These are phyloP conservation scores for Lipophrys pholis DNA, from an alignment of 2,113 vertebrate genomes.

Conservation along the genomic window DNA sequence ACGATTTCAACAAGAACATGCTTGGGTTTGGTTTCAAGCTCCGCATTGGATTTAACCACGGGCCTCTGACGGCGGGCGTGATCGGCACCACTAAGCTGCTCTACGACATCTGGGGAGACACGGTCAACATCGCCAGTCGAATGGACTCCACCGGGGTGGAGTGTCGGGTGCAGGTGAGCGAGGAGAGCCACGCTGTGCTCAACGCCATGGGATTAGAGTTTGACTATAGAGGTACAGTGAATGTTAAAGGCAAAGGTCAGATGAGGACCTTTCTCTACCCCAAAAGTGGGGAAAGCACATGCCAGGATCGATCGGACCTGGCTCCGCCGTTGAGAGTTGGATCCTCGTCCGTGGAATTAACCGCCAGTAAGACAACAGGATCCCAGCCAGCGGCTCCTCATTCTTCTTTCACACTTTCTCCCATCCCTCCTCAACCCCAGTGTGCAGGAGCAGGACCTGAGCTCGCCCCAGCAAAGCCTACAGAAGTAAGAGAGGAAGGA, in stretches of 20 bases:
- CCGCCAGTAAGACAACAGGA: conserved; percentile 83
- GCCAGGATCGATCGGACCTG: conserved; percentile 87
- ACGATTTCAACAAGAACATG: conserved; percentile 99
- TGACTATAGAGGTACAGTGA: conserved; percentile 97
- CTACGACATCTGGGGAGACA: conserved; percentile 99
- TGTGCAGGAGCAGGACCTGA: conserved; percentile 37
- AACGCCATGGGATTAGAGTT: conserved; percentile 95
- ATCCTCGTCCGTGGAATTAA: conserved; percentile 83
- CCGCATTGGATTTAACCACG: conserved; percentile 96
- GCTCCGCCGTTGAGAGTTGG: conserved; percentile 82
- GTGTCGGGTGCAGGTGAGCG: conserved; percentile 97
- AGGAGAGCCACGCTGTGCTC: conserved; percentile 94
- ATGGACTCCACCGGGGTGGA: conserved; percentile 99
- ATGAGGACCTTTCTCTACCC: conserved; percentile 99
- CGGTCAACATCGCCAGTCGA: conserved; percentile 97
- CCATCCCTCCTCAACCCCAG: conserved; percentile 40
- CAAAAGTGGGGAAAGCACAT: conserved; percentile 86
- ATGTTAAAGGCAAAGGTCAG: conserved; percentile 98
- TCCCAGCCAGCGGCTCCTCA: conserved; percentile 27
- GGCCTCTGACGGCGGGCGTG: conserved; percentile 95
- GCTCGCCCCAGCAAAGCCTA: conserved; percentile 27
- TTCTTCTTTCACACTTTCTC: conserved; percentile 36
- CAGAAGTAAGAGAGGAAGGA: conserved; percentile 69
- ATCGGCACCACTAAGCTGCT: conserved; percentile 98
- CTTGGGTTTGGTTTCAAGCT: conserved; percentile 98